phyloP scores from a whole-genome alignment of 1,140 invertebrate genomes.

The Trigoniulus corallinus region DNA sequence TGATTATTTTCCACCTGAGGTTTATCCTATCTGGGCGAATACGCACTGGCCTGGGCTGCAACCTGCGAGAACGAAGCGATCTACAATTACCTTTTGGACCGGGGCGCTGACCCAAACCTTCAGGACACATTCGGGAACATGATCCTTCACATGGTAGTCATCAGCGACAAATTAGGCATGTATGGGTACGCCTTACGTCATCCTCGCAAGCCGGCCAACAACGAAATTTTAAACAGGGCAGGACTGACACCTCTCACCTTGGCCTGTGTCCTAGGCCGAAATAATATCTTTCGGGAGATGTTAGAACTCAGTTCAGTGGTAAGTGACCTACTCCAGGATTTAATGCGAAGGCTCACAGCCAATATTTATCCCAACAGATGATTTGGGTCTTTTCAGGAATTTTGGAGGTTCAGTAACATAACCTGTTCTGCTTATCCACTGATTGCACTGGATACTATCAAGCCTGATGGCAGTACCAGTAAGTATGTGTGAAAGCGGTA shows the following conservation, averaged over 20 bases:
- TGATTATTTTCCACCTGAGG: constrained; percentile 31
- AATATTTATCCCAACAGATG: neutral
- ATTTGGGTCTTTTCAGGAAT: constrained; percentile 39
- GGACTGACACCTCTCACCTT: constrained; percentile 88
- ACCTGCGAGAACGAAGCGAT: constrained; percentile 92
- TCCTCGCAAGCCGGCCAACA: constrained; percentile 76
- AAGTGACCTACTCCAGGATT: constrained; percentile 14
- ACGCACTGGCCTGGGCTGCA: constrained; percentile 89
- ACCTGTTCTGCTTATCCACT: constrained; percentile 96
- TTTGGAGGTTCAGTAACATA: constrained; percentile 98
- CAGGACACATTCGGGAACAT: constrained; percentile 89
- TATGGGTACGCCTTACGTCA: constrained; percentile 93
- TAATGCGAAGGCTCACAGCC: no score
- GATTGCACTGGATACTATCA: constrained; percentile 85
- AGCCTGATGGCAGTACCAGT: constrained; percentile 88
- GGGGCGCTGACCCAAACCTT: constrained; percentile 76
- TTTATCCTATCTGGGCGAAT: constrained; percentile 86
- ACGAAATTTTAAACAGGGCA: constrained; percentile 69
- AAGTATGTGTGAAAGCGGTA: constrained; percentile 31
- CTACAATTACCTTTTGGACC: constrained; percentile 87
- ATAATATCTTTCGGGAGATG: constrained; percentile 94
- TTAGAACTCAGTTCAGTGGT: constrained; percentile 76
- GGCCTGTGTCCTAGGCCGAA: constrained; percentile 86
- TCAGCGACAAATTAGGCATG: constrained; percentile 92
- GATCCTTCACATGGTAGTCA: constrained; percentile 95